Conservation (phyloP, 2,797 vertebrate species). For the Gadopsis marmoratus region DNA sequence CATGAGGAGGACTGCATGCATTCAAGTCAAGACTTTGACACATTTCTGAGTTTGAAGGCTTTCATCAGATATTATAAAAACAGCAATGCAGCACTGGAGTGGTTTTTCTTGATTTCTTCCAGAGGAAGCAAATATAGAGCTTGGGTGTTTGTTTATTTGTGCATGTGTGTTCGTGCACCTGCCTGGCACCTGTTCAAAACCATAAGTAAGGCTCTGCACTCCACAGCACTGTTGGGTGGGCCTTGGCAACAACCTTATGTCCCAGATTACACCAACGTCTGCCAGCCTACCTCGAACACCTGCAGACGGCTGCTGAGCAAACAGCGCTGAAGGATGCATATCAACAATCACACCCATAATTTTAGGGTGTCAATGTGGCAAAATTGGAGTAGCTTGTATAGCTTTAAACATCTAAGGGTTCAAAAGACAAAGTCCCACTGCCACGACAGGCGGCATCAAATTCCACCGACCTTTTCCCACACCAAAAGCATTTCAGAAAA, state of each 20-base stretch:
- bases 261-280: constrained; percentile 60
- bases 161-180: constrained; percentile 20
- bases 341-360: not conserved
- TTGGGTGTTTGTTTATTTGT: not conserved
- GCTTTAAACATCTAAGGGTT: not conserved
- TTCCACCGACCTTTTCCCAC: not conserved
- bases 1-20: not conserved
- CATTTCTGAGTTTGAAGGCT: not conserved
- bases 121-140: not conserved
- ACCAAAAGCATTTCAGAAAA: not conserved
- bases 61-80: not conserved
- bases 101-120: not conserved
- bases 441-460: not conserved
- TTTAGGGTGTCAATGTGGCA: not conserved
- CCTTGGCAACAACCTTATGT: constrained; percentile 50
- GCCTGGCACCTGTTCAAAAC: constrained; percentile 53
- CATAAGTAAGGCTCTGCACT: constrained; percentile 36
- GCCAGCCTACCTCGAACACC: constrained; percentile 44
- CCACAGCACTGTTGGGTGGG: constrained; percentile 36
- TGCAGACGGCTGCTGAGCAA: constrained; percentile 33
- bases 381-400: not conserved
- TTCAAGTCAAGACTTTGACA: not conserved
- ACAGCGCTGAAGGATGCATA: not conserved
- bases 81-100: not conserved
- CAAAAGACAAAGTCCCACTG: not conserved